Evolutionary conservation across 37 sponge, comb jelly and placozoan species (phyloP).

Genomic region (Crambe crambe): DNA sequence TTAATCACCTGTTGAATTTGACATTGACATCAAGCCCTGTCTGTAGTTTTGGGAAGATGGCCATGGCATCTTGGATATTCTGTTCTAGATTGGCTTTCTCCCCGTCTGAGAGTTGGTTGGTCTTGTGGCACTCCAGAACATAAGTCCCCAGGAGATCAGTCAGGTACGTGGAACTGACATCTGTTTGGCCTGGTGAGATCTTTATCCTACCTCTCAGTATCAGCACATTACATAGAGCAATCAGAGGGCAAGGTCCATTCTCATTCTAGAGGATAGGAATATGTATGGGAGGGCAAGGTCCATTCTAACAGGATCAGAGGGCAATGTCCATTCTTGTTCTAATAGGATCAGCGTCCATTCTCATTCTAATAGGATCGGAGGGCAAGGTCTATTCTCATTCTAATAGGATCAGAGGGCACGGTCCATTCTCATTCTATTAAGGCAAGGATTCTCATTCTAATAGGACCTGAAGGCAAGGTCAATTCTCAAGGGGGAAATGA

Average conservation of each 20-base stretch:
- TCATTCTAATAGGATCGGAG: no score
- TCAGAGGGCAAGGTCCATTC: constrained; percentile 91
- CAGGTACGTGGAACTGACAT: constrained; percentile 62
- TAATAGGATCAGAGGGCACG: no score
- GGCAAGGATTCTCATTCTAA: no score
- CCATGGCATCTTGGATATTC: constrained; percentile 78
- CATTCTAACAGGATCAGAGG: no score
- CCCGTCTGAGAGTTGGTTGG: constrained; percentile 33
- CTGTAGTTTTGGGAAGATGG: constrained; percentile 76
- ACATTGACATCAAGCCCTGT: constrained; percentile 96
- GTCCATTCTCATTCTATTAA: no score
- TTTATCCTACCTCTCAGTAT: constrained; percentile 40
- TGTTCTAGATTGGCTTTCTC: constrained; percentile 73
- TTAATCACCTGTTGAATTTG: constrained; percentile 61
- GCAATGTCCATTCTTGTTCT: no score
- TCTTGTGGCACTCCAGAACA: constrained; percentile 36
- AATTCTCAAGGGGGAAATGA: no score
- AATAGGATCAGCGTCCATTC: no score
- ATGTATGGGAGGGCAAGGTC: no score
- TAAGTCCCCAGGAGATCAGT: constrained; percentile 51
- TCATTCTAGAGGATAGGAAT: constrained; percentile 43
- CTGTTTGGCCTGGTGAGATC: constrained; percentile 40
- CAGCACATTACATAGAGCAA: constrained; percentile 81
- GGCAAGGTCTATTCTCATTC: no score
- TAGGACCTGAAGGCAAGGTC: no score